These are phyloP conservation scores for Anguilla obscura DNA, from an alignment of 2,797 vertebrate genomes.

Conservation along the genomic window DNA sequence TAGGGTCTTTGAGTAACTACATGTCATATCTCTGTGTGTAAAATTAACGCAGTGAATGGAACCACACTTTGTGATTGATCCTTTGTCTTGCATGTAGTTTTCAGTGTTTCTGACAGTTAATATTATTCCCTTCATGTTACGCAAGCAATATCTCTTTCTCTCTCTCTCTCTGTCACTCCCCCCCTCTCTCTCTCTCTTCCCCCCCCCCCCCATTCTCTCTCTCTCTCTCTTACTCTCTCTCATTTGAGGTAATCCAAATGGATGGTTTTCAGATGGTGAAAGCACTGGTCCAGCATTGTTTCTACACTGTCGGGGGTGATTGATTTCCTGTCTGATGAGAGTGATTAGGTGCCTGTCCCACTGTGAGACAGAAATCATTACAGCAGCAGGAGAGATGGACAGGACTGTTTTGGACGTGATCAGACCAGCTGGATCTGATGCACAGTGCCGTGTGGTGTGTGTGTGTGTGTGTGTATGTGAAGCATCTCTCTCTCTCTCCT, in stretches of 20 bases:
- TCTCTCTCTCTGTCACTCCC: not conserved
- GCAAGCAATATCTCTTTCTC: not conserved
- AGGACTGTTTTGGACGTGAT: not conserved
- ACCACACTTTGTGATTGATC: not conserved
- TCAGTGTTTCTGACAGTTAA: not conserved
- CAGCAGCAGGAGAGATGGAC: not conserved
- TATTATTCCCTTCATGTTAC: not conserved
- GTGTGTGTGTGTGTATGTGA: slow-evolving; percentile 28
- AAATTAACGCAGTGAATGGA: not conserved
- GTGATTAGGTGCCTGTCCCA: not conserved
- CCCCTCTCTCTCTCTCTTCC: too few relatives aligned
- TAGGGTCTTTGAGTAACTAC: not conserved
- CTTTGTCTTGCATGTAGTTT: not conserved
- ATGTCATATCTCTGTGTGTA: not conserved
- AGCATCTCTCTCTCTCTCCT: not conserved
- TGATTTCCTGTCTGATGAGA: slow-evolving; percentile 27
- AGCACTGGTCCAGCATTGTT: not conserved
- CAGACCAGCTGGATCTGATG: not conserved
- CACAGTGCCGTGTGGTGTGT: slow-evolving; percentile 21
- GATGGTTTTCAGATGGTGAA: not conserved
- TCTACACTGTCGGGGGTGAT: slow-evolving; percentile 11
- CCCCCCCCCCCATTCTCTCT: too few relatives aligned
- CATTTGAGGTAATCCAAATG: not conserved
- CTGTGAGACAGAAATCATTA: slow-evolving; percentile 13
- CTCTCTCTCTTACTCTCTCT: not conserved